Base-by-base conservation (phyloP, 1,140 invertebrate species). In the Listronotus oregonensis region DNA sequence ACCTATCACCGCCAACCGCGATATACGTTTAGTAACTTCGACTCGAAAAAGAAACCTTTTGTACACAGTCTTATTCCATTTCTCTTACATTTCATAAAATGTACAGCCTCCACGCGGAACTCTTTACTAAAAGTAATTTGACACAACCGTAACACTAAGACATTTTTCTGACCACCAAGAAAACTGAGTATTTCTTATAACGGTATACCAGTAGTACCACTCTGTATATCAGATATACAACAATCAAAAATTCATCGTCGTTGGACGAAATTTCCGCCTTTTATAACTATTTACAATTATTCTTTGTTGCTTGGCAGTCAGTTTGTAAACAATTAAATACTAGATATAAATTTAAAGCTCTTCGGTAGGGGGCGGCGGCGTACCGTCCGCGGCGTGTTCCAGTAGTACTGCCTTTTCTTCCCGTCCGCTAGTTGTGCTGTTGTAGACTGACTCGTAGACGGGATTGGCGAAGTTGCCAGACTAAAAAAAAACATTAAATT, bases 391-490 rank as follows among this genome's bases (percentile, higher is more conserved):
- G 8, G 43, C 62, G 50, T 76, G 71, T 51, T 78, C 80, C 46
- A 86, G 72, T 10, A 85, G 75, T 11, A 83, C 83, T 52, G 83
- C 84, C 73, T 86, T 86, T 69, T 87, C 85, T 63, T 82, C 81
- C 55, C 80, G 80, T 43, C 73, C 73, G 57, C 75, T 78, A 15
- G 74, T 75, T 7, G 75, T 79, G 49, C 80, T 81, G 62, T 82
- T 83, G 77, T 90, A 92, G 79, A 92, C 87, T 10, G 87, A 88
- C 66, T 94, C 91, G 79, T 94, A 94, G 21, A 94, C 89, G 5
- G 91, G 91, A 80, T 93, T 93, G 21, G 87, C 88, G 82, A 93
- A 93, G 79, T 92, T 92, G 39, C 80, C 84, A 83, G 79, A 71
- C 80, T 80, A 71, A 72, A 75, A 74, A 75, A 67, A 57, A 52